Base-by-base conservation (phyloP, 2,888 invertebrate genomes). In the Eulithis prunata region DNA sequence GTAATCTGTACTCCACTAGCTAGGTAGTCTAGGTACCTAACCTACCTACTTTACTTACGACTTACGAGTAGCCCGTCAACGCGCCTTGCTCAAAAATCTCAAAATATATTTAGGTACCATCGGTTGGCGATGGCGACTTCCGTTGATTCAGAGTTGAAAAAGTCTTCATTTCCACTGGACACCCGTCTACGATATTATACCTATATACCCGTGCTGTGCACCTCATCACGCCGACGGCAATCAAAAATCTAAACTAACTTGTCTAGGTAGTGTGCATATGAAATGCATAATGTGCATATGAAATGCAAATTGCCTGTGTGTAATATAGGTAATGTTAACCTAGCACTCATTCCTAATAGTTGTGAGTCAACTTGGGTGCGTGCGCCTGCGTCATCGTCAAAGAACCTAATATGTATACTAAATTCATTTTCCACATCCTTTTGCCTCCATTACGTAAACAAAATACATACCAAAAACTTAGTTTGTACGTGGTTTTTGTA, bases 41-140 rank as follows among this genome's bases (percentile, higher is more conserved):
- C 46, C 5, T 52, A 32, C n/a, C 51, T 49, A 41, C 21, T 49
- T 80, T 82, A 81, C 83, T 28, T 6, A 84, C 78, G n/a, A 32
- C 32, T 6, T 13, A 14, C 47, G 8, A 8, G 47, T 47, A 13
- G 76, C 82, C 70, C 79, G 77, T 32, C 32, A 47, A 81, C 86
- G 84, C 83, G 86, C 84, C 85, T 82, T 79, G 86, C 90, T 91
- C 85, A 86, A 91, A 91, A 91, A 91, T 21, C 2, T 21, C 21
- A 21, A 21, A 21, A 21, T 21, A 21, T 21, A 21, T 21, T 21
- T 21, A 21, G 21, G 91, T 87, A 89, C 83, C 84, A 82, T 81
- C 85, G 84, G 83, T 82, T 75, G 87, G 81, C 87, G 82, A 90
- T 76, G 87, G 81, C 86, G 82, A 90, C 90, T 91, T 91, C 90